Conservation (phyloP, 1,140 invertebrate species). For the Cyrtorhinus lividipennis region DNA sequence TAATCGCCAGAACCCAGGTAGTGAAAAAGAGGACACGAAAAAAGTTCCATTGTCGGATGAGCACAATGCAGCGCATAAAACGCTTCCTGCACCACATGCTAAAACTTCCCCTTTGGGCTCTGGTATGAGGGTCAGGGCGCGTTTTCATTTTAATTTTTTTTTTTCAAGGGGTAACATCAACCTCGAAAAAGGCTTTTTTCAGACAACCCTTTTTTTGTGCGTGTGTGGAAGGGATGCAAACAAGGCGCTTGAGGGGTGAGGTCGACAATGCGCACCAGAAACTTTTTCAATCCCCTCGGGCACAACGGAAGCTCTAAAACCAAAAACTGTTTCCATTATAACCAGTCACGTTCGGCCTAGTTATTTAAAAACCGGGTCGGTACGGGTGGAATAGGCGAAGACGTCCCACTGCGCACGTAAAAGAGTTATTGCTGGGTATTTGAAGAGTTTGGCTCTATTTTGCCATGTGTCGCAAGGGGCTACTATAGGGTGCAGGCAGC, state of each 20-base stretch:
- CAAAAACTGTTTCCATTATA: not conserved
- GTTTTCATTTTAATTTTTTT: not conserved
- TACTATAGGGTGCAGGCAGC: too few relatives aligned
- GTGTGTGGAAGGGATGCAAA: not conserved
- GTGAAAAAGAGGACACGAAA: not conserved
- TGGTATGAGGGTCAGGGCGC: not conserved
- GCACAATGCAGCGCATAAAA: not conserved
- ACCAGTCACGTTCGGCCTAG: not conserved
- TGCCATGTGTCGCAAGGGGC: too few relatives aligned
- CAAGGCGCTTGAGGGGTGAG: not conserved
- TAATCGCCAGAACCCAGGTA: not conserved
- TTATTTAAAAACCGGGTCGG: too few relatives aligned
- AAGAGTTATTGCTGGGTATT: too few relatives aligned
- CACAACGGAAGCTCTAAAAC: not conserved
- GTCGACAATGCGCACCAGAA: not conserved
- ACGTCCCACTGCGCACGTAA: too few relatives aligned
- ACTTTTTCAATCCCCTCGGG: not conserved
- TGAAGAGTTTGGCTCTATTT: too few relatives aligned
- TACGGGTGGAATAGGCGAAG: too few relatives aligned
- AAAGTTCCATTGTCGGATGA: not conserved
- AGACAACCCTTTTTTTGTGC: not conserved
- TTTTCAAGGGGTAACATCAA: not conserved
- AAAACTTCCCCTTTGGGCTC: not conserved
- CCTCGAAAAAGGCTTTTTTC: not conserved
- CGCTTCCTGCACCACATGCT: not conserved